These are phyloP conservation scores for Polydrusus cervinus DNA, from an alignment of 2,888 invertebrate species.

Conservation along the genomic window DNA sequence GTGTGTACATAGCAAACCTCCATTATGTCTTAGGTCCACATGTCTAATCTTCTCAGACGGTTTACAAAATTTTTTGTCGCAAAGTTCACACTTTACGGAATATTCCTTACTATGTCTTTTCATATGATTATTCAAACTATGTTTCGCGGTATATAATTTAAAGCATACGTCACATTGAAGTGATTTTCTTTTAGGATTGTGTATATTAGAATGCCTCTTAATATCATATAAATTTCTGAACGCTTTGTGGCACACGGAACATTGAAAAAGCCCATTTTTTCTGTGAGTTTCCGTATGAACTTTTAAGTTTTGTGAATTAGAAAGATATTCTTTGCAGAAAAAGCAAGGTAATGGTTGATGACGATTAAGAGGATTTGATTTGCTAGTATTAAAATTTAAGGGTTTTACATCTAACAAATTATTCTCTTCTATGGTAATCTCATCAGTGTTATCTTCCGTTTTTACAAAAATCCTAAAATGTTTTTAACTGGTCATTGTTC, in stretches of 20 bases:
- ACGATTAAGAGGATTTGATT: too few species aligned
- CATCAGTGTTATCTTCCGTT: not conserved
- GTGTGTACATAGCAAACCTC: not conserved
- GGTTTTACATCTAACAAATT: not conserved
- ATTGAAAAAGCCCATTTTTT: not conserved
- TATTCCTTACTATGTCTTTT: slow-evolving; percentile 1
- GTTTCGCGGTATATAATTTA: not conserved
- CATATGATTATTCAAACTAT: not conserved
- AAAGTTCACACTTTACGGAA: not conserved
- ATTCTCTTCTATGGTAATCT: not conserved
- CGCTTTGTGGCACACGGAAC: not conserved
- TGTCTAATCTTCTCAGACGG: not conserved
- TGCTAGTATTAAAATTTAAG: not conserved
- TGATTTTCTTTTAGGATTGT: not conserved
- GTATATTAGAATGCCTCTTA: not conserved
- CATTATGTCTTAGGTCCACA: not conserved
- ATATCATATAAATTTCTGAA: not conserved
- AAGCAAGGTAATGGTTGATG: not conserved
- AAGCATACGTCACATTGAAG: not conserved
- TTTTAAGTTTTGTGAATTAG: not conserved
- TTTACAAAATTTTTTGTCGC: slow-evolving; percentile 4
- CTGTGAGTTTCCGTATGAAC: not conserved
- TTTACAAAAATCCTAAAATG: slow-evolving; percentile 63
- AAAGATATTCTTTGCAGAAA: not conserved
- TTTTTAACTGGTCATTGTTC: slow-evolving; percentile 71